phyloP scores from a whole-genome alignment of 2,113 vertebrate genomes.

The Canis aureus region DNA sequence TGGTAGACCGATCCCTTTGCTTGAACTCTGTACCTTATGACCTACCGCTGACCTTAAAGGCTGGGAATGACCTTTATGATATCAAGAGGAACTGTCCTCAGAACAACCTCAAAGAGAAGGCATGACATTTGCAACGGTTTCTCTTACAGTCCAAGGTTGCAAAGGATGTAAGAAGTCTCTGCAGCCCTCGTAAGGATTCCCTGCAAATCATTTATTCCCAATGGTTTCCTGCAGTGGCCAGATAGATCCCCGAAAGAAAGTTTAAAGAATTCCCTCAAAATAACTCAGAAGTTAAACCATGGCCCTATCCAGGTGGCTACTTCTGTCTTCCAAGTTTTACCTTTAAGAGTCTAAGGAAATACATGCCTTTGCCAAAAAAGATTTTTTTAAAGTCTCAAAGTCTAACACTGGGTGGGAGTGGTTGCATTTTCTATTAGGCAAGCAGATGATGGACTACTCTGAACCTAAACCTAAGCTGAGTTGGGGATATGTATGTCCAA shows the following conservation, averaged over 20 bases:
- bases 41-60: slow-evolving; percentile 58
- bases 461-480: neutral
- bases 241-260: neutral
- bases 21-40: slow-evolving; percentile 68
- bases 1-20: neutral
- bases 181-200: neutral
- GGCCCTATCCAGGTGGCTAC: slow-evolving; percentile 1
- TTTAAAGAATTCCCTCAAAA: slow-evolving; percentile 39
- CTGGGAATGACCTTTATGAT: slow-evolving; percentile 6
- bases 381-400: neutral
- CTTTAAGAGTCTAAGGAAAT: slow-evolving; percentile 51
- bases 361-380: neutral
- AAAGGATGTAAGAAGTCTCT: neutral
- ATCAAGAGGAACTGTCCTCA: neutral
- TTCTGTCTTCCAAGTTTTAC: slow-evolving; percentile 57
- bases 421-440: neutral
- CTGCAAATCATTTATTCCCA: slow-evolving; percentile 10
- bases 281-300: slow-evolving; percentile 66
- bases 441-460: neutral
- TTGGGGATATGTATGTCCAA: neutral
- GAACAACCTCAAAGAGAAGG: neutral
- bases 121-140: neutral
- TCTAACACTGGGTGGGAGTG: neutral
- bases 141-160: neutral
- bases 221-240: neutral